A percentile compares a stretch with the other conserved stretches of the same genome.
Evolutionary conservation across 2,797 vertebrate species (phyloP).

Genomic region (Gouania willdenowi): DNA sequence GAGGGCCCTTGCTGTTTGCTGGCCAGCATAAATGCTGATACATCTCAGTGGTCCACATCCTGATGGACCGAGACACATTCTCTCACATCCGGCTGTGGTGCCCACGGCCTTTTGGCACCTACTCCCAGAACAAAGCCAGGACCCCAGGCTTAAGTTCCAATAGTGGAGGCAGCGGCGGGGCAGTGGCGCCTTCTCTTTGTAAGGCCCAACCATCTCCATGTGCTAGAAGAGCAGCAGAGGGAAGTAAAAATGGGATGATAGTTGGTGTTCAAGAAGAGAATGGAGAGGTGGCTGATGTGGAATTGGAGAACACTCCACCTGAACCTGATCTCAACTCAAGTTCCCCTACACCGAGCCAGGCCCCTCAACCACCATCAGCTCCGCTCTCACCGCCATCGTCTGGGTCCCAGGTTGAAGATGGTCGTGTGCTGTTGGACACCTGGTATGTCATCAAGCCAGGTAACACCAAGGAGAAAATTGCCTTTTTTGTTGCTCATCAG

Average conservation of each 20-base stretch:
- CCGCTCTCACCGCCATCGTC: conserved; percentile 57
- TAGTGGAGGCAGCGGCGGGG: conserved; percentile 42
- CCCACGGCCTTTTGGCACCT: conserved; percentile 91
- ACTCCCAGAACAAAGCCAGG: conserved; percentile 85
- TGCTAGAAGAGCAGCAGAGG: conserved; percentile 50
- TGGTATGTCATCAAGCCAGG: conserved; percentile 98
- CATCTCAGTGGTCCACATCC: conserved; percentile 56
- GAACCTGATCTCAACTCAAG: conserved; percentile 49
- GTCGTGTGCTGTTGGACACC: conserved; percentile 89
- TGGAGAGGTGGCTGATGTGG: conserved; percentile 64
- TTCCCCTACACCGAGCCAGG: conserved; percentile 40
- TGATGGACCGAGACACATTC: conserved; percentile 90
- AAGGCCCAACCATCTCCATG: conserved; percentile 62
- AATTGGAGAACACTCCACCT: conserved; percentile 78
- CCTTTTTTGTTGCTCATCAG: conserved; percentile 95
- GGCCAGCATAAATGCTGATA: conserved; percentile 73
- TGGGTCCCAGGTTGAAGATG: conserved; percentile 79
- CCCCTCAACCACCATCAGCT: conserved; percentile 38
- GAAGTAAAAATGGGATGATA: conserved; percentile 50
- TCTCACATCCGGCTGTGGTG: conserved; percentile 94
- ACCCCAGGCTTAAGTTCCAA: conserved; percentile 60
- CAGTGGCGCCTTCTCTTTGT: conserved; percentile 52
- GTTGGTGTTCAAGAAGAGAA: conserved; percentile 43
- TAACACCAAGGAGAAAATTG: conserved; percentile 97
- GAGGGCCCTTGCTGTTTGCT: conserved; percentile 47